Base-by-base conservation (phyloP, 2,113 vertebrate genomes). In the Xiphophorus hellerii region DNA sequence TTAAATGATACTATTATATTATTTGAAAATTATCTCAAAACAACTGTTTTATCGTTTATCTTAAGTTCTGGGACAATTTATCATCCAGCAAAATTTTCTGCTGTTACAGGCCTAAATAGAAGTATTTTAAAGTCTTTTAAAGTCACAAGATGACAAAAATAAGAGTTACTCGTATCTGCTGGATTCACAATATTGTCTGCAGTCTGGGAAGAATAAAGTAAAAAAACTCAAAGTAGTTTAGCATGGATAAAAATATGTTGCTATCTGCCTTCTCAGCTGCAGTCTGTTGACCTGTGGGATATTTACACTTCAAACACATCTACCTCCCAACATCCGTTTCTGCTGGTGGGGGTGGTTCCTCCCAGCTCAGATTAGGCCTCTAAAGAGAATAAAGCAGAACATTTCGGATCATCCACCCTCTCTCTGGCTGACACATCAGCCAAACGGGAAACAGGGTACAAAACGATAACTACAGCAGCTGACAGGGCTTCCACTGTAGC, bases 251-350 rank as follows among this genome's bases (percentile, higher is more conserved):
- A 86, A 90, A 87, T 88, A 78, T 4, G 20, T 35, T 5, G 48
- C 74, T 85, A 73, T 88, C 83, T 73, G 83, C 68, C 68, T 81
- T 62, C 74, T 79, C 72, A n/a, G 62, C 62, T 80, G 75, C 77
- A 65, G 76, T 71, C 77, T 89, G 63, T 74, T 85, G 88, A 89
- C 85, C 88, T 85, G 78, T 71, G 68, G 74, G 67, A 78, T 86
- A 86, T 92, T 90, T 88, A 83, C 90, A 89, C 87, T 89, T 90
- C 88, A 91, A 90, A 89, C 79, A 20, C 62, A 31, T 84, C 73
- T 66, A 51, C 77, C 71, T 73, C 77, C 62, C 79, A 69, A 37
- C 81, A 66, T 64, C 42, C 14, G 22, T 39, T 74, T 39, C 61
- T 83, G 69, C 77, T 77, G 68, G 65, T 44, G 66, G 69, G 62